These are phyloP conservation scores for Psylliodes chrysocephalus DNA, from an alignment of 2,888 invertebrate genomes.

Conservation along the genomic window DNA sequence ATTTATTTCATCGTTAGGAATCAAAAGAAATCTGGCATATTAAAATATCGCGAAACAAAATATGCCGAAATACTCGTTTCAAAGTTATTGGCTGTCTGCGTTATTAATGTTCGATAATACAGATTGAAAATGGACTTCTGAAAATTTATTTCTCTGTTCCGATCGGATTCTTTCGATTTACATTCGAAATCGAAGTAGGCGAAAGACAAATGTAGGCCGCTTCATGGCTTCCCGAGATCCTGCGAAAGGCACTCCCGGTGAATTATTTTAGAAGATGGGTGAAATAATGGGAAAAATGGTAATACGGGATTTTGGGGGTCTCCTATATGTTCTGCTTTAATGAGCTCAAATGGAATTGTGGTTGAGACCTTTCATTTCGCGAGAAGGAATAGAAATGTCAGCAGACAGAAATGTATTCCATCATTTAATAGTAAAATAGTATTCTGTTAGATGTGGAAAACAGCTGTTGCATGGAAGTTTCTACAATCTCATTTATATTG, in stretches of 20 bases:
- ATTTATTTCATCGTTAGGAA: too few species aligned
- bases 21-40: slow-evolving; percentile 28
- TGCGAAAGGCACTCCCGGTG: slow-evolving; percentile 35
- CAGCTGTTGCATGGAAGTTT: too few species aligned
- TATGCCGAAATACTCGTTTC: slow-evolving; percentile 59
- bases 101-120: slow-evolving; percentile 61
- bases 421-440: too few species aligned
- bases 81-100: slow-evolving; percentile 59
- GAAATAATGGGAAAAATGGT: slow-evolving; percentile 40
- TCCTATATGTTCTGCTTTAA: slow-evolving; percentile 26
- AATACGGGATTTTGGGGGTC: slow-evolving; percentile 28
- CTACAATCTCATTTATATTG: too few species aligned
- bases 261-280: slow-evolving; percentile 39
- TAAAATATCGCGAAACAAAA: slow-evolving; percentile 52
- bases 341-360: slow-evolving; percentile 10
- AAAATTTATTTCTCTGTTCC: slow-evolving; percentile 59
- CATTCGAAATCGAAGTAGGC: slow-evolving; percentile 53
- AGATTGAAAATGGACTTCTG: slow-evolving; percentile 59
- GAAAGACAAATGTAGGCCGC: slow-evolving; percentile 53
- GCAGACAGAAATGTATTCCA: neutral
- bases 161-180: slow-evolving; percentile 57
- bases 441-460: too few species aligned
- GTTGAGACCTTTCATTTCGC: slow-evolving; percentile 20
- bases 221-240: slow-evolving; percentile 36
- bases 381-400: neutral